These are phyloP conservation scores for Mesitornis unicolor DNA, from an alignment of 2,113 vertebrate genomes.

Conservation along the genomic window DNA sequence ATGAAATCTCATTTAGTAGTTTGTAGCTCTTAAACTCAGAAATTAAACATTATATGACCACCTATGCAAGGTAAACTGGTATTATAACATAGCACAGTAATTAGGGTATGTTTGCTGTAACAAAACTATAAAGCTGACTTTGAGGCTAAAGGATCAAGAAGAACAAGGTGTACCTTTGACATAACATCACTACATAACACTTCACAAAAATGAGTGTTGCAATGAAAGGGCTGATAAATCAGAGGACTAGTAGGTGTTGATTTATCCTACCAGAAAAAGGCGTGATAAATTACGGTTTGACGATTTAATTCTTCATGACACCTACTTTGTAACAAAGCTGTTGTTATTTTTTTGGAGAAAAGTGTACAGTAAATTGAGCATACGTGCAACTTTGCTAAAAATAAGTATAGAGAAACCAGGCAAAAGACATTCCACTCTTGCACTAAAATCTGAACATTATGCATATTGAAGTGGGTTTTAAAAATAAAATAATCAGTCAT, in stretches of 20 bases:
- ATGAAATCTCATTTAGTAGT: background rate
- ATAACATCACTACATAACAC: background rate
- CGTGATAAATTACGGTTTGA: background rate
- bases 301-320: conserved; percentile 5
- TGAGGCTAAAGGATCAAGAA: background rate
- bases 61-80: background rate
- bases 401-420: background rate
- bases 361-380: background rate
- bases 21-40: background rate
- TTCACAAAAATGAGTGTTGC: background rate
- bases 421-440: background rate
- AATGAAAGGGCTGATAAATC: conserved; percentile 30
- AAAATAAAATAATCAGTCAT: background rate
- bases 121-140: background rate
- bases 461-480: background rate
- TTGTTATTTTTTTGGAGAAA: background rate
- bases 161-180: conserved; percentile 45
- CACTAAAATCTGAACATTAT: background rate
- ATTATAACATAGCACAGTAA: background rate
- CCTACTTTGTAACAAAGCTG: conserved; percentile 15
- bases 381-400: background rate
- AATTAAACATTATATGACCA: background rate
- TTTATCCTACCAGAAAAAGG: conserved; percentile 32
- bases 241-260: background rate
- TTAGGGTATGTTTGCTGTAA: background rate